phyloP scores from a whole-genome alignment of 2,113 vertebrate genomes.

The Bagarius yarrelli region DNA sequence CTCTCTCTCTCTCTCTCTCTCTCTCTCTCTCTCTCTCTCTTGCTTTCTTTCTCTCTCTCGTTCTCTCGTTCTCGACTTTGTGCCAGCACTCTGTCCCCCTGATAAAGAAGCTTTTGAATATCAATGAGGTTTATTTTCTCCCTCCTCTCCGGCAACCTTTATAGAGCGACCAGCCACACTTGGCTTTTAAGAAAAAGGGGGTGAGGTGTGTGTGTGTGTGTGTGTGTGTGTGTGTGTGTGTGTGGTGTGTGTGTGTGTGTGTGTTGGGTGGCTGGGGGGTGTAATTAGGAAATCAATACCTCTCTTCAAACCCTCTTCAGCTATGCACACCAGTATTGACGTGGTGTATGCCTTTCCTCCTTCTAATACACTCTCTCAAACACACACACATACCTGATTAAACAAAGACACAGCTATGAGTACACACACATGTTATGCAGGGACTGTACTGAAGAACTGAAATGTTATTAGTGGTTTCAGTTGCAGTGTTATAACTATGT shows the following conservation, averaged over 20 bases:
- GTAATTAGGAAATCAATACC: conserved; percentile 60
- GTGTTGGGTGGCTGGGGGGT: not conserved
- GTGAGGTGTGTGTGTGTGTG: not conserved
- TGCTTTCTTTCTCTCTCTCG: conserved; percentile 22
- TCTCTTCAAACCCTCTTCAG: conserved; percentile 53
- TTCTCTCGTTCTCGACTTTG: conserved; percentile 22
- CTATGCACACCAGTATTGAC: conserved; percentile 53
- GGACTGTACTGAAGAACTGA: conserved; percentile 31
- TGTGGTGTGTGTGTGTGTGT: not conserved
- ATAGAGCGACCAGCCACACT: conserved; percentile 41
- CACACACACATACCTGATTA: conserved; percentile 26
- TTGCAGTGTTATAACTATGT: conserved; percentile 1
- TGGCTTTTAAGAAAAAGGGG: conserved; percentile 34
- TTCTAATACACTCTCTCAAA: conserved; percentile 28
- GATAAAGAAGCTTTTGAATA: conserved; percentile 56
- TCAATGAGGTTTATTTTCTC: conserved; percentile 56
- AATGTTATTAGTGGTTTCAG: conserved; percentile 32
- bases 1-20: conserved; percentile 8
- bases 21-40: conserved; percentile 19
- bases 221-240: conserved; percentile 1
- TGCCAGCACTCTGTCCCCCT: conserved; percentile 47
- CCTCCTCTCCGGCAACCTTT: conserved; percentile 45
- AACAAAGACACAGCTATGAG: conserved; percentile 25
- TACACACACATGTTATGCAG: conserved; percentile 27
- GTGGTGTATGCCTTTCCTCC: conserved; percentile 41